Evolutionary conservation across 2,113 vertebrate species (phyloP), one percentile per base, ranked within the genome.

Genomic region (Rissa tridactyla): DNA sequence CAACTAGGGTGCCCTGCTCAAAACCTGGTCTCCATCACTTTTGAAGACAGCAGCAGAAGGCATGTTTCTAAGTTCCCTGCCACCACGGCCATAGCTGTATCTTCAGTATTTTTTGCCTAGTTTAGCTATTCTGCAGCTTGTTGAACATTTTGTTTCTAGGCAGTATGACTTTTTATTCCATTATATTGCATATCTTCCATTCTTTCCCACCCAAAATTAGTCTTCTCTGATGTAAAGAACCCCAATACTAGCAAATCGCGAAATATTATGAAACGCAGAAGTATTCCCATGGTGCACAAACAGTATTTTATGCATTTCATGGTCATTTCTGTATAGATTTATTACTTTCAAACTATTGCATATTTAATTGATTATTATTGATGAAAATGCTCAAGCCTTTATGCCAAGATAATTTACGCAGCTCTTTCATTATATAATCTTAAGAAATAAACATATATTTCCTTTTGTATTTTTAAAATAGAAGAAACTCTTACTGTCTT

Each of bases 1-100:
- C 18, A 29, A 0, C n/a, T 44, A 49, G 13, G 13, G 51, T n/a
- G 27, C 4, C 6, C 3, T 9, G 3, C 25, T 47, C 17, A 52
- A 65, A 78, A 78, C 9, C 15, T 2, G 0, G 6, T 57, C 7
- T 52, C 26, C 29, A 2, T 12, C 19, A 52, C 11, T 38, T 65
- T 46, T 46, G 16, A 71, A 58, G 11, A 40, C 44, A 71, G 17
- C 9, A 46, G 9, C 19, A 52, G 26, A 75, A 32, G 15, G 8
- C 22, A 29, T 13, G 19, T 9, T 26, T 69, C 30, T 29, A 44
- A 57, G 5, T n/a, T 88, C 44, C 20, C 44, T 71, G 27, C 9
- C 15, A 49, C 5, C 8, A 20, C 38, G 17, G 12, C 15, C 36
- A 58, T 36, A 25, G 6, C 8, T 58, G 9, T 51, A 36, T 38